phyloP scores from a whole-genome alignment of 1,140 invertebrate species.

The Callitettix versicolor region DNA sequence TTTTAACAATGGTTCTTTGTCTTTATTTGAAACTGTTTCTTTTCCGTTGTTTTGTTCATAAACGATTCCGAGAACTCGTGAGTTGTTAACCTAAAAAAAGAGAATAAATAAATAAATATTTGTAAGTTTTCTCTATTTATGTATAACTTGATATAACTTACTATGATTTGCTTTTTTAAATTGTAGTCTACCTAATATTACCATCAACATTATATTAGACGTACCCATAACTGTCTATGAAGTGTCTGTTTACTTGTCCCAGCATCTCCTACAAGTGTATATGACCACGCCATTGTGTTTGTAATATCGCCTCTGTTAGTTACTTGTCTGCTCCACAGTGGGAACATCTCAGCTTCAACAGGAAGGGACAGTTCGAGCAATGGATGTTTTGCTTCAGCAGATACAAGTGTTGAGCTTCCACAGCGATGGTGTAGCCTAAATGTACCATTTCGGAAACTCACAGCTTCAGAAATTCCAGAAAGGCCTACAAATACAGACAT shows the following conservation, averaged over 20 bases:
- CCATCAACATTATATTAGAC: slow-evolving; percentile 3
- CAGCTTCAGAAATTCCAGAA: slow-evolving; percentile 41
- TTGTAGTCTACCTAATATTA: too few species aligned
- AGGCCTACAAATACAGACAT: slow-evolving; percentile 23
- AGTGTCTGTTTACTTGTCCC: slow-evolving; percentile 69
- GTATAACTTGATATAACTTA: background rate
- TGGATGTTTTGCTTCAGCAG: slow-evolving; percentile 72
- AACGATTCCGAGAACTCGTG: slow-evolving; percentile 73
- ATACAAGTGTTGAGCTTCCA: slow-evolving; percentile 53
- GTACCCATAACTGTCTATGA: slow-evolving; percentile 61
- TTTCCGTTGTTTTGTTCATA: slow-evolving; percentile 79
- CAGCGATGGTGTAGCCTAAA: slow-evolving; percentile 56
- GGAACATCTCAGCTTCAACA: slow-evolving; percentile 84
- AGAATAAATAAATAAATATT: too few species aligned
- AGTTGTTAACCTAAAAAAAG: slow-evolving; percentile 55
- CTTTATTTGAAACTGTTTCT: slow-evolving; percentile 80
- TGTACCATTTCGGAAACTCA: slow-evolving; percentile 66
- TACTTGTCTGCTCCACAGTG: slow-evolving; percentile 72
- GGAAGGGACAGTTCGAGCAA: slow-evolving; percentile 75
- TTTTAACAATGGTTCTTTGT: slow-evolving; percentile 67
- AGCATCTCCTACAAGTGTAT: slow-evolving; percentile 70
- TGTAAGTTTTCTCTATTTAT: background rate
- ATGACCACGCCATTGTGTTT: slow-evolving; percentile 69
- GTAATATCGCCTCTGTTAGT: slow-evolving; percentile 63
- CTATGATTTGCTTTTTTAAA: too few species aligned